phyloP scores from a whole-genome alignment of 1,140 invertebrate species.

The Orussus abietinus region DNA sequence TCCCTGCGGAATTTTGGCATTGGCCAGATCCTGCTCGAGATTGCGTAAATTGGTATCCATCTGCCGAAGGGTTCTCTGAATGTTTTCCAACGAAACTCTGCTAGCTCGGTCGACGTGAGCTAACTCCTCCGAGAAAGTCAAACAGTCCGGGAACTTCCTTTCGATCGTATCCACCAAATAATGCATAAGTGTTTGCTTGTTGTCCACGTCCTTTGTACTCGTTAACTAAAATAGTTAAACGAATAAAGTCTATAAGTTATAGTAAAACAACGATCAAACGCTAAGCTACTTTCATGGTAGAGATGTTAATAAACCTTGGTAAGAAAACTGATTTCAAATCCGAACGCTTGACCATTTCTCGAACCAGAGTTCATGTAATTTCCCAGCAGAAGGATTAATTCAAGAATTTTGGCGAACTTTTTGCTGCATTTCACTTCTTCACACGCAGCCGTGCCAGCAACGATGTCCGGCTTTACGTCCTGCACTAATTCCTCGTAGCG shows the following conservation, averaged over 20 bases:
- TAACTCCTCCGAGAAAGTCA: conserved; percentile 84
- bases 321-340: conserved; percentile 95
- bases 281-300: conserved; percentile 8
- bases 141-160: conserved; percentile 79
- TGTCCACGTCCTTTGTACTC: conserved; percentile 92
- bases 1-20: conserved; percentile 70
- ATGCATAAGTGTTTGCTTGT: conserved; percentile 89
- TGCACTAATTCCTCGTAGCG: conserved; percentile 76
- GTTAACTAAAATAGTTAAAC: conserved; percentile 71
- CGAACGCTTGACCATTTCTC: conserved; percentile 88
- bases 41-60: conserved; percentile 85
- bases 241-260: no score
- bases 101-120: conserved; percentile 79
- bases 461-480: conserved; percentile 94
- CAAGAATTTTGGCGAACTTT: conserved; percentile 87
- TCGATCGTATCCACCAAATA: conserved; percentile 88
- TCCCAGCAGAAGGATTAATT: conserved; percentile 85
- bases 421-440: conserved; percentile 88
- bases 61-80: conserved; percentile 78
- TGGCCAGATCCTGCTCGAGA: conserved; percentile 83
- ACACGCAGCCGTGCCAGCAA: conserved; percentile 90
- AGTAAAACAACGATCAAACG: conserved; percentile 11
- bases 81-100: conserved; percentile 79
- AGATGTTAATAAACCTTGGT: conserved; percentile 67
- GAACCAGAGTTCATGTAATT: conserved; percentile 96